Conservation (phyloP, 2,113 vertebrate genomes). For the Silurus asotus region DNA sequence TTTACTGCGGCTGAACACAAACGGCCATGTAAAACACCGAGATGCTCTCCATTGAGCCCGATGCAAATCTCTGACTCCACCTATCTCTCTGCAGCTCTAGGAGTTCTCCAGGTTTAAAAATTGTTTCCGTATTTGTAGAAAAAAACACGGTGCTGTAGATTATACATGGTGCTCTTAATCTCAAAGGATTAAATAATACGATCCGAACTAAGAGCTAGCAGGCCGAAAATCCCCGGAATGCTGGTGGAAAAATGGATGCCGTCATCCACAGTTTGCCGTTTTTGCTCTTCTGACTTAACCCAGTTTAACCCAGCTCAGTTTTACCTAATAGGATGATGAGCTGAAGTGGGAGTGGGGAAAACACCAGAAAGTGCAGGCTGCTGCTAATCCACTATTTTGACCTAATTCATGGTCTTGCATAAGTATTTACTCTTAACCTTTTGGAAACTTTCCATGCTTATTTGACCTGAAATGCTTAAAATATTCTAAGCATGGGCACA, state of each 20-base stretch:
- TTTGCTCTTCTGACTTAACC: not conserved
- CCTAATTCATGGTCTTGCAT: not conserved
- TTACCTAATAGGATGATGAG: not conserved
- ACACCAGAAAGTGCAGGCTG: not conserved
- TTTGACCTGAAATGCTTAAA: not conserved
- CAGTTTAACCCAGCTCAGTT: not conserved
- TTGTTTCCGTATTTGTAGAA: constrained; percentile 69
- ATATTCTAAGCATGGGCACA: not conserved
- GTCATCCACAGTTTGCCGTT: not conserved
- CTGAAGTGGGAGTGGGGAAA: not conserved
- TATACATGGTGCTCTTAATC: constrained; percentile 64
- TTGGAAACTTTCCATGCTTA: not conserved
- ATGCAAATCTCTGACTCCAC: constrained; percentile 1
- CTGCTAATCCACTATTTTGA: not conserved
- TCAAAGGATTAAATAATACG: constrained; percentile 69
- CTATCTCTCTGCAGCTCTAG: not conserved
- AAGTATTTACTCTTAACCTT: not conserved
- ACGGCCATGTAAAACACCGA: not conserved
- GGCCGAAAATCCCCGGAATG: constrained; percentile 34
- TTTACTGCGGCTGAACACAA: not conserved
- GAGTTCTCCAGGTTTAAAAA: constrained; percentile 63
- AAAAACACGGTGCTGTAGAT: constrained; percentile 57
- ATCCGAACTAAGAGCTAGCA: constrained; percentile 60
- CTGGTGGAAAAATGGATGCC: constrained; percentile 7
- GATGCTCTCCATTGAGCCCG: not conserved